These are phyloP conservation scores for Rattus norvegicus DNA, from an alignment of 2,113 vertebrate species.

Conservation along the genomic window DNA sequence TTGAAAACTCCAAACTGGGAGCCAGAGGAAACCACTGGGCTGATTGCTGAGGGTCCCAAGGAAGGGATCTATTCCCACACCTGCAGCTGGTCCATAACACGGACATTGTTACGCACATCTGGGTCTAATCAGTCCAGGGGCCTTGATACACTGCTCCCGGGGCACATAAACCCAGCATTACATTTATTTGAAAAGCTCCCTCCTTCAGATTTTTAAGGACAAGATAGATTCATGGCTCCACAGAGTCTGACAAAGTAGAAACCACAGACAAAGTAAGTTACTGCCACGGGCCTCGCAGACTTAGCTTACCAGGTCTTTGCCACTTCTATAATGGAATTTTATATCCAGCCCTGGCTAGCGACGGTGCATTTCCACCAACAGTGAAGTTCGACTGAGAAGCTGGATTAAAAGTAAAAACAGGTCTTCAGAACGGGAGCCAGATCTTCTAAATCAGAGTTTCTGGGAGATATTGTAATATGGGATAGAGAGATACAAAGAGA, in stretches of 20 bases:
- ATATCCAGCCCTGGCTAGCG: conserved; percentile 79
- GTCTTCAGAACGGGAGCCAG: conserved; percentile 68
- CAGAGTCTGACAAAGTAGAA: conserved; percentile 90
- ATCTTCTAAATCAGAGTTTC: conserved; percentile 77
- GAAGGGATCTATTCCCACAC: conserved; percentile 90
- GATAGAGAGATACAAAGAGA: conserved; percentile 45
- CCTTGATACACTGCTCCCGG: conserved; percentile 88
- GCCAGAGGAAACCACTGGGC: conserved; percentile 87
- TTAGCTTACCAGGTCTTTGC: conserved; percentile 80
- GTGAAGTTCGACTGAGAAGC: conserved; percentile 78
- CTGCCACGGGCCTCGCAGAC: conserved; percentile 81
- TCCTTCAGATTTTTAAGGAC: conserved; percentile 89
- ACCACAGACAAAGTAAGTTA: conserved; percentile 88
- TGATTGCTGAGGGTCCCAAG: conserved; percentile 88
- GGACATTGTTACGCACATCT: conserved; percentile 92
- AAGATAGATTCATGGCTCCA: conserved; percentile 93
- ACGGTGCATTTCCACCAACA: conserved; percentile 74
- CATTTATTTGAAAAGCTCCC: conserved; percentile 87
- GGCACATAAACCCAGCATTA: conserved; percentile 91
- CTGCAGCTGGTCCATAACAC: conserved; percentile 90
- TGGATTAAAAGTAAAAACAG: conserved; percentile 77
- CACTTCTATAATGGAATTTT: conserved; percentile 87
- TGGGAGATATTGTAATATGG: conserved; percentile 51
- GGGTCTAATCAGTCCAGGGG: conserved; percentile 89
- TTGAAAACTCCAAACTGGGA: conserved; percentile 87